Evolutionary conservation across 2,113 vertebrate genomes (phyloP), one percentile per base, ranked within the genome.

Genomic region (Halcyon malimbica): DNA sequence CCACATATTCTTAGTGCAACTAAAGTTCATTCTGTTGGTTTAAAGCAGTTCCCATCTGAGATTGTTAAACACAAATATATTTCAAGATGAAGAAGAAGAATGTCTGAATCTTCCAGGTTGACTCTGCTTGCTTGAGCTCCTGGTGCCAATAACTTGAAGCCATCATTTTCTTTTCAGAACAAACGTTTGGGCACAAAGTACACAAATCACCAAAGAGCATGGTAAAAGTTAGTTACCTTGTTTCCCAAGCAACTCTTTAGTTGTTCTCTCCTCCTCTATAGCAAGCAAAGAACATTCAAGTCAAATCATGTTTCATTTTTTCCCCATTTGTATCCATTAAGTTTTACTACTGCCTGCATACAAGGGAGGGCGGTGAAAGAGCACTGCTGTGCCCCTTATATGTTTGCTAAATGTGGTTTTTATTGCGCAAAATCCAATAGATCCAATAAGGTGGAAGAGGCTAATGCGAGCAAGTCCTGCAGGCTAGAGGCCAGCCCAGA

Each of bases 371-470:
- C 78, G 78, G 87, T 90, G 60, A 95, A 90, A 90, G 84, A 90
- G 79, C 88, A 92, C 59, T 83, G 76, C 92, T 74, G 59, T 94
- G 60, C 71, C 88, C 56, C 71, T 74, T 50, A 65, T 64, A 71
- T 54, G 20, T 75, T 86, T 95, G 76, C 85, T 93, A 88, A 96
- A 90, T 92, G 88, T 86, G 63, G 6, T 60, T 93, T 96, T 94
- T 90, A 96, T 94, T 90, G 90, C 85, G 92, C 68, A 77, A 93
- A 90, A 95, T 74, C 67, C 90, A 90, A 93, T 94, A 92, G 89
- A 92, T 91, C 73, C 21, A 2, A 42, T 60, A 31, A 88, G 79
- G 69, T 93, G 92, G 77, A 86, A 76, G 37, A 97, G 60, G 76
- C 44, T 92, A 86, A 94, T 67, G 90, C 0, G 17, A 70, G 64